Conservation (phyloP, 2,797 vertebrate genomes). For the Chiroxiphia lanceolata region DNA sequence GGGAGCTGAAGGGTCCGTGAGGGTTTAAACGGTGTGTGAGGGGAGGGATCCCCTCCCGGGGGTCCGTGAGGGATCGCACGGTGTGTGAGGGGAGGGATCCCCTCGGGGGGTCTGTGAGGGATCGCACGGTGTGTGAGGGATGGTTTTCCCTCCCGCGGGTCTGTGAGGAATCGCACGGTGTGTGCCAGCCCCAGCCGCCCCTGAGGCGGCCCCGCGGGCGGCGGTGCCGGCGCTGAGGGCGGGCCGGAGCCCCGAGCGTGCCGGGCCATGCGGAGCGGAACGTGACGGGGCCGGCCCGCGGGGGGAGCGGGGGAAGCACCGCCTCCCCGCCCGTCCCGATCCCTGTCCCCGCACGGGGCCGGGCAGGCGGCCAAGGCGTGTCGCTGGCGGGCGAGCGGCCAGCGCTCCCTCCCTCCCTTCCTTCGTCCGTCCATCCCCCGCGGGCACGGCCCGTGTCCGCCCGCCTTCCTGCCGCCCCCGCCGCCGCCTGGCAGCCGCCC, state of each 20-base stretch:
- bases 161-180: too few species aligned
- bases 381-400: neutral
- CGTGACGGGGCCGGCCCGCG: neutral
- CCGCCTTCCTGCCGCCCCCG: slow-evolving; percentile 22
- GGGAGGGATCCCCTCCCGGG: too few species aligned
- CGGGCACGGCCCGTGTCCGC: neutral
- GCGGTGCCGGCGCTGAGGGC: neutral
- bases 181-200: too few species aligned
- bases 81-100: neutral
- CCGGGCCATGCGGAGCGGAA: neutral
- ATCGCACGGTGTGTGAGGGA: neutral
- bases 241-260: neutral
- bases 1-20: neutral
- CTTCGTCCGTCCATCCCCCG: neutral
- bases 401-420: neutral
- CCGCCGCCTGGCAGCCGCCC: slow-evolving; percentile 6
- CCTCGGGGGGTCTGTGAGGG: neutral
- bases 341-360: neutral
- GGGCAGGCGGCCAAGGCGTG: neutral
- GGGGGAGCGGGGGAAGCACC: neutral
- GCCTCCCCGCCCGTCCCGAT: neutral
- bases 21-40: neutral
- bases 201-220: too few species aligned
- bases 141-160: too few species aligned
- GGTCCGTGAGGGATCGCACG: neutral